These are phyloP conservation scores for Nematostella vectensis DNA, from an alignment of 92 coral and sea anemone species.

Conservation along the genomic window DNA sequence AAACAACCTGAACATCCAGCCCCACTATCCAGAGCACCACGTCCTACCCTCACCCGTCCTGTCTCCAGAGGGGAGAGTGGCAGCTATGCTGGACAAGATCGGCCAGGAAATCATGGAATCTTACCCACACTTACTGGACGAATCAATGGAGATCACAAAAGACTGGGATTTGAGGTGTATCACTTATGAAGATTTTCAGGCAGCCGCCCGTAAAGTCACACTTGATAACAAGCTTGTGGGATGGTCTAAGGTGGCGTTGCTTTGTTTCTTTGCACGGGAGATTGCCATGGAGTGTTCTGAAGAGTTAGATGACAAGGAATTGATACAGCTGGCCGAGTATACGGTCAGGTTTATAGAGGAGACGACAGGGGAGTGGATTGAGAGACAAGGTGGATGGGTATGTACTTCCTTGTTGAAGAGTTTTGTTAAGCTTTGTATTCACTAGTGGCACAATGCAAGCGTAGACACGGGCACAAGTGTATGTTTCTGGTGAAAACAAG, in stretches of 20 bases:
- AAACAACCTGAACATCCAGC: slow-evolving; percentile 35
- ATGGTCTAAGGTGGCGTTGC: slow-evolving; percentile 91
- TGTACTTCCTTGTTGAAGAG: too few relatives aligned
- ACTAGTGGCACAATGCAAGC: too few relatives aligned
- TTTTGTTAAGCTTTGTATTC: neutral
- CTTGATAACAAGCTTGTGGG: slow-evolving; percentile 74
- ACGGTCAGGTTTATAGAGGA: slow-evolving; percentile 84
- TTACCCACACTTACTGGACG: slow-evolving; percentile 73
- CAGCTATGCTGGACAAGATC: slow-evolving; percentile 77
- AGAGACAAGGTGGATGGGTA: slow-evolving; percentile 97
- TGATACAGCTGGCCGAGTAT: slow-evolving; percentile 73
- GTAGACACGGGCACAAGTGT: too few relatives aligned
- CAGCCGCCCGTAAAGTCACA: slow-evolving; percentile 76
- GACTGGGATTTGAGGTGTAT: slow-evolving; percentile 33
- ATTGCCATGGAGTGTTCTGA: slow-evolving; percentile 59
- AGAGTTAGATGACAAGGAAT: slow-evolving; percentile 70
- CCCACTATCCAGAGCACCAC: slow-evolving; percentile 3
- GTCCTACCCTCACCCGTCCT: slow-evolving; percentile 77
- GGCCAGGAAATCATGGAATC: slow-evolving; percentile 75
- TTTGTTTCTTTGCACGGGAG: slow-evolving; percentile 93
- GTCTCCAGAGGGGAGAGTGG: slow-evolving; percentile 95
- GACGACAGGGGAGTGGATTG: slow-evolving; percentile 91
- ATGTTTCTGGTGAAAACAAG: too few relatives aligned
- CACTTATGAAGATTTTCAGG: slow-evolving; percentile 75
- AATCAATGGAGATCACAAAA: slow-evolving; percentile 54